phyloP scores from a whole-genome alignment of 2,797 vertebrate genomes.

The Argya squamiceps region DNA sequence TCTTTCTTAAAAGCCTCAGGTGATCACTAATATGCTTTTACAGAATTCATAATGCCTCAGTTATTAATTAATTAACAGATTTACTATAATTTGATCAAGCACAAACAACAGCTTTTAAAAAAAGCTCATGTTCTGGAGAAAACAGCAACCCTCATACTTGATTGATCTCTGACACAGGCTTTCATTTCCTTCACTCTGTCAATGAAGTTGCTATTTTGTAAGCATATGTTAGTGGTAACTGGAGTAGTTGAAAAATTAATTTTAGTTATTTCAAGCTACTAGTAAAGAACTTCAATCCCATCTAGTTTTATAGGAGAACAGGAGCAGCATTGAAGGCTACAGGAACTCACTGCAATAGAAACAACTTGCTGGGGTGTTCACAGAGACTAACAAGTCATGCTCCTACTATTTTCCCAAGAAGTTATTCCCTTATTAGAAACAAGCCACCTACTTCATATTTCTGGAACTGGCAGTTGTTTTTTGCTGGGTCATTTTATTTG shows the following conservation, averaged over 20 bases:
- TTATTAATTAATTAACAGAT: neutral
- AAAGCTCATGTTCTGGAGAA: neutral
- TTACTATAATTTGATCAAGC: neutral
- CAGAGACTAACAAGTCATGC: neutral
- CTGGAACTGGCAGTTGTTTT: neutral
- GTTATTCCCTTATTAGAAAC: neutral
- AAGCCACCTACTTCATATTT: neutral
- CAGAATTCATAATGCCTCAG: neutral
- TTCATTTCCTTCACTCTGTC: neutral
- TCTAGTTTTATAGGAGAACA: neutral
- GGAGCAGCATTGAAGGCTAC: neutral
- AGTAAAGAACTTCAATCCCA: slow-evolving; percentile 11
- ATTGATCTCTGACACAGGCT: neutral
- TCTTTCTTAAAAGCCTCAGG: neutral
- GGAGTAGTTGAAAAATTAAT: neutral
- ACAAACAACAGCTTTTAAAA: neutral
- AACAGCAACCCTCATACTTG: neutral
- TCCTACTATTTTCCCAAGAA: neutral
- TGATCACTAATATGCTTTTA: neutral
- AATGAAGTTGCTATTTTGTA: neutral
- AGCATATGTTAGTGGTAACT: neutral
- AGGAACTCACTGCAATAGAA: neutral
- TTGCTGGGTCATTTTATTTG: neutral
- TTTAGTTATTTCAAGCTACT: neutral
- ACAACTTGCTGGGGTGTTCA: neutral